Evolutionary conservation across 2,888 invertebrate genomes (phyloP), one percentile per base, ranked within the genome.

Genomic region (Iselma pallidipennis): DNA sequence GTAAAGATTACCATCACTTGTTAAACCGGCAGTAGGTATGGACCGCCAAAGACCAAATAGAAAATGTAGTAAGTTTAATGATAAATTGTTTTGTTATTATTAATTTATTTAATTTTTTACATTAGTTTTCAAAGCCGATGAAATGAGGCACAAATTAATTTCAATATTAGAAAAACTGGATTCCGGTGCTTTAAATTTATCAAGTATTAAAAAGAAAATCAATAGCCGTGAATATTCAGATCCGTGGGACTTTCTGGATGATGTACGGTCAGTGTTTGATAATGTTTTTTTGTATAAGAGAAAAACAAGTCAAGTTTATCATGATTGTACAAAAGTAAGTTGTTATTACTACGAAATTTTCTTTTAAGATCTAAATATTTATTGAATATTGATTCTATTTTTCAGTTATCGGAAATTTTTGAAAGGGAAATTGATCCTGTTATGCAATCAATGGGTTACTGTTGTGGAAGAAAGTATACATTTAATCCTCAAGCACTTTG

Each of bases 231-330:
- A 94, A 77, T 99, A 98, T 81, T 89, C 90, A 61, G 97, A 98
- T 84, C 98, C 98, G 0, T 98, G 98, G 98, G 95, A 98, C 81
- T 99, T 97, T 80, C 96, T 98, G 2, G 98, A 99, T 78, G 99
- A 99, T 81, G 95, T 99, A 1, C 99, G 98, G 97, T 87, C 98
- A 69, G 99, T 99, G 99, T 98, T 99, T 79, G 98, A 99, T 77
- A 99, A 99, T 82, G 99, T 99, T 7, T 99, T 99, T 99, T 86
- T 98, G 9, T 99, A 99, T 82, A 99, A 99, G 82, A 89, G 96
- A 65, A 99, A 99, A 83, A 96, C 97, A 49, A 98, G 98, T 7
- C 87, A 95, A 72, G 99, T 99, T 56, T 99, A 99, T 84, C 91
- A 95, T 85, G 97, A 94, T 82, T 97, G 98, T 84, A 95, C 97